A percentile compares a stretch with the other conserved stretches of the same genome.
Conservation (phyloP, 1,140 invertebrate genomes). For the Drosophila tani region DNA sequence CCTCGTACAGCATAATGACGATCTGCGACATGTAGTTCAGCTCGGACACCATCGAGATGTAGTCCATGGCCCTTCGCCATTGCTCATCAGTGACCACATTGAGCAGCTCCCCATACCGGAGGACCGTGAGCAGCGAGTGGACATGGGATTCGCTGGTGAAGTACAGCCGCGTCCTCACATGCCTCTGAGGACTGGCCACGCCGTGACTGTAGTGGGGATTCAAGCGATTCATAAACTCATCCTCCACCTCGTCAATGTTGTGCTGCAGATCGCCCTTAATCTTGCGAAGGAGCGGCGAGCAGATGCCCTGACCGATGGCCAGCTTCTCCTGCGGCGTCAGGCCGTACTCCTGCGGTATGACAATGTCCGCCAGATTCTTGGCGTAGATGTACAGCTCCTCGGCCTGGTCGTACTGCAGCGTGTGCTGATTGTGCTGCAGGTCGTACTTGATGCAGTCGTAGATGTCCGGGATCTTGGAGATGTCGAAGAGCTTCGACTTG, state of each 20-base stretch:
- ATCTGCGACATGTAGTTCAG: slow-evolving; percentile 99
- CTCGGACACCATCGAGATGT: slow-evolving; percentile 98
- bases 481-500: slow-evolving; percentile 96
- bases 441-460: slow-evolving; percentile 99
- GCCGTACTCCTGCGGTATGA: slow-evolving; percentile 99
- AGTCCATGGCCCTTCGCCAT: slow-evolving; percentile 99
- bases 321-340: slow-evolving; percentile 97
- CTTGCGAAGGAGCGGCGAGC: slow-evolving; percentile 97
- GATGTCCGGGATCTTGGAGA: slow-evolving; percentile 99
- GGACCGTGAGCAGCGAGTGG: slow-evolving; percentile 97
- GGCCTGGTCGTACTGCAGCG: slow-evolving; percentile 96
- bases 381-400: slow-evolving; percentile 98
- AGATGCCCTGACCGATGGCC: slow-evolving; percentile 98
- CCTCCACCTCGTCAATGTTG: slow-evolving; percentile 94
- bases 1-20: slow-evolving; percentile 99
- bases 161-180: slow-evolving; percentile 98
- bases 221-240: slow-evolving; percentile 97
- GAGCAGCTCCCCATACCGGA: slow-evolving; percentile 96
- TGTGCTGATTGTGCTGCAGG: slow-evolving; percentile 98
- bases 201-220: slow-evolving; percentile 99
- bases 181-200: slow-evolving; percentile 98
- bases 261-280: slow-evolving; percentile 97
- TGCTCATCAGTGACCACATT: slow-evolving; percentile 97
- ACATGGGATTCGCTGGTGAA: slow-evolving; percentile 99
- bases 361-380: slow-evolving; percentile 98